Conservation (phyloP, 1,140 invertebrate species). For the Drosophila erecta region DNA sequence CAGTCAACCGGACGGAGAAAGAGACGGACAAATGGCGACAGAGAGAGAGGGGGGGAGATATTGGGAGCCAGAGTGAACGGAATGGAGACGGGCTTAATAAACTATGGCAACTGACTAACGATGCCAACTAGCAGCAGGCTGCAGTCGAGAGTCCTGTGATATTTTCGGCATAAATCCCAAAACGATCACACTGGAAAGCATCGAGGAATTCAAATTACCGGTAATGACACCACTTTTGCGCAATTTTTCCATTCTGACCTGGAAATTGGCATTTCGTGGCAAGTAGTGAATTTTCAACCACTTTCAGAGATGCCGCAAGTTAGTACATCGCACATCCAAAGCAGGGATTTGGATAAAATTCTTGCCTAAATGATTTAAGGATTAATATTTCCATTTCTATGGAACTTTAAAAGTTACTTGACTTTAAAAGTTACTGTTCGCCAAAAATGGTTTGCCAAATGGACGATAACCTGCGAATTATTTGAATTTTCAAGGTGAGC, state of each 20-base stretch:
- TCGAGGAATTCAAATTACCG: not conserved
- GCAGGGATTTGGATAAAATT: too few relatives aligned
- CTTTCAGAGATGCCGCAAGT: too few relatives aligned
- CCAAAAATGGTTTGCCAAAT: too few relatives aligned
- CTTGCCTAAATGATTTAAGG: too few relatives aligned
- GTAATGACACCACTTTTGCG: not conserved
- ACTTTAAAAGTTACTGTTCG: too few relatives aligned
- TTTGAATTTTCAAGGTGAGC: not conserved
- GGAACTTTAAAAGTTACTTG: too few relatives aligned
- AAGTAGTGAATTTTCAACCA: not conserved
- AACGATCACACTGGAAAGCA: not conserved
- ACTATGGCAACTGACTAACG: conserved; percentile 14
- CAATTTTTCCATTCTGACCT: not conserved
- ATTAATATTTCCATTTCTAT: too few relatives aligned
- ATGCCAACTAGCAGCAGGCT: not conserved
- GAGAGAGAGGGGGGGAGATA: not conserved
- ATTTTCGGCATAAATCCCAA: not conserved
- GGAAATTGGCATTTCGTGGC: not conserved
- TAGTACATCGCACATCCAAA: too few relatives aligned
- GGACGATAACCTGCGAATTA: too few relatives aligned
- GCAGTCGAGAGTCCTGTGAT: not conserved
- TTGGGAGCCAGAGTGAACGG: too few relatives aligned
- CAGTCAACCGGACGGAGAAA: conserved; percentile 7
- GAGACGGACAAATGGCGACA: not conserved
- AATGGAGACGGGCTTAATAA: conserved; percentile 21